Evolutionary conservation across 1,140 invertebrate genomes (phyloP).

Genomic region (Bombus vancouverensis): DNA sequence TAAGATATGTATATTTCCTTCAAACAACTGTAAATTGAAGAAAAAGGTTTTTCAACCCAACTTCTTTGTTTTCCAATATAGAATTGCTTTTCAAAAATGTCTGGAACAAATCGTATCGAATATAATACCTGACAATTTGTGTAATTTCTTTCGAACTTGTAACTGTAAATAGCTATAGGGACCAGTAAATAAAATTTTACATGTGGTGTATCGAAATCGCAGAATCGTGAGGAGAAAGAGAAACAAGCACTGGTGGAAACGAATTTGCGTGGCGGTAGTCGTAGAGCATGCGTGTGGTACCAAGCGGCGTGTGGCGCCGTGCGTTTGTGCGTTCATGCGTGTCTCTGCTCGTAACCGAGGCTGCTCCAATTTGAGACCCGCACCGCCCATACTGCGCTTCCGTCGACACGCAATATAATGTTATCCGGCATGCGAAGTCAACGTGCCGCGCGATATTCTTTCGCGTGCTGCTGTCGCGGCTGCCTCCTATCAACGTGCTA

Average conservation of each 20-base stretch:
- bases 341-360: slow-evolving; percentile 67
- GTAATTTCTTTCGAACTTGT: too few relatives aligned
- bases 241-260: slow-evolving; percentile 32
- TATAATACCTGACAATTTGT: too few relatives aligned
- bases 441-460: slow-evolving; percentile 39
- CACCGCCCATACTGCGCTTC: slow-evolving; percentile 63
- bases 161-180: too few relatives aligned
- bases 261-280: slow-evolving; percentile 39
- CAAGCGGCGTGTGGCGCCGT: slow-evolving; percentile 66
- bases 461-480: slow-evolving; percentile 27
- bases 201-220: not conserved
- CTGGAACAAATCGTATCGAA: too few relatives aligned
- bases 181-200: not conserved
- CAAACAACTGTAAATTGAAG: too few relatives aligned
- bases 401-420: slow-evolving; percentile 68
- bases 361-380: slow-evolving; percentile 71
- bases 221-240: not conserved
- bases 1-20: too few relatives aligned
- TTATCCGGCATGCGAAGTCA: slow-evolving; percentile 63
- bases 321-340: slow-evolving; percentile 77
- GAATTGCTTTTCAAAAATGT: too few relatives aligned
- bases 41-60: too few relatives aligned
- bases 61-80: too few relatives aligned
- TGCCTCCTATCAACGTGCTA: not conserved
- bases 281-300: slow-evolving; percentile 52